These are phyloP conservation scores for Solenopsis fugax DNA, from an alignment of 1,140 invertebrate genomes.

Conservation along the genomic window DNA sequence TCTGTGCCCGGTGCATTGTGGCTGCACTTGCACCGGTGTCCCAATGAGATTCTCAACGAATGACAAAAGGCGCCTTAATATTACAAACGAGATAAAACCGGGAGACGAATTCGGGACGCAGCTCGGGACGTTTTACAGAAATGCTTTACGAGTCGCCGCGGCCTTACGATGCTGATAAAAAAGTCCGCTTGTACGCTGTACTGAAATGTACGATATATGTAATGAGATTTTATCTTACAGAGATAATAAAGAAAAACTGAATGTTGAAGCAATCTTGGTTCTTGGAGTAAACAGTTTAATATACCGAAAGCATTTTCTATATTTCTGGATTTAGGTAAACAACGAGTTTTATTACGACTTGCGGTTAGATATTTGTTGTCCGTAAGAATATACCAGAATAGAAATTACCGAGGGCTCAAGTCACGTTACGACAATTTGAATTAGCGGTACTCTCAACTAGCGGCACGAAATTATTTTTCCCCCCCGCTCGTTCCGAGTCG, in stretches of 20 bases:
- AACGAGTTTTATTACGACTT: conserved; percentile 20
- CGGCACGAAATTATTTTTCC: conserved; percentile 57
- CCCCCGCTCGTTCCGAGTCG: conserved; percentile 48
- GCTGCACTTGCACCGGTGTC: neutral
- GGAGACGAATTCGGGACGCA: conserved; percentile 15
- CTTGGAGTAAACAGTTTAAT: neutral
- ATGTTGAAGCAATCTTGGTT: neutral
- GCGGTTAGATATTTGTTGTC: conserved; percentile 9
- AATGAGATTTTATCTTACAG: neutral
- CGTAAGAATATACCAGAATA: conserved; percentile 20
- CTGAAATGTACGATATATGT: neutral
- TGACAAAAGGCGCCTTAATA: conserved; percentile 21
- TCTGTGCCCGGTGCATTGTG: neutral
- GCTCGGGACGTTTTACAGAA: neutral
- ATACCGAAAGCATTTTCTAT: neutral
- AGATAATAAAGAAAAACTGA: neutral
- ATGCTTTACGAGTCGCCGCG: neutral
- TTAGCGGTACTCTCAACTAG: conserved; percentile 60
- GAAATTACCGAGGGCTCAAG: conserved; percentile 33
- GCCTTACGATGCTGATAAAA: neutral
- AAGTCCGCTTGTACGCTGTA: neutral
- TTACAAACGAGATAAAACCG: conserved; percentile 33
- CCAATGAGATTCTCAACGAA: conserved; percentile 33
- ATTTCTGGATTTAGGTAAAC: conserved; percentile 9
- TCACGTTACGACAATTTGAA: conserved; percentile 61